phyloP scores from a whole-genome alignment of 2,113 vertebrate genomes.

The Poecile atricapillus region DNA sequence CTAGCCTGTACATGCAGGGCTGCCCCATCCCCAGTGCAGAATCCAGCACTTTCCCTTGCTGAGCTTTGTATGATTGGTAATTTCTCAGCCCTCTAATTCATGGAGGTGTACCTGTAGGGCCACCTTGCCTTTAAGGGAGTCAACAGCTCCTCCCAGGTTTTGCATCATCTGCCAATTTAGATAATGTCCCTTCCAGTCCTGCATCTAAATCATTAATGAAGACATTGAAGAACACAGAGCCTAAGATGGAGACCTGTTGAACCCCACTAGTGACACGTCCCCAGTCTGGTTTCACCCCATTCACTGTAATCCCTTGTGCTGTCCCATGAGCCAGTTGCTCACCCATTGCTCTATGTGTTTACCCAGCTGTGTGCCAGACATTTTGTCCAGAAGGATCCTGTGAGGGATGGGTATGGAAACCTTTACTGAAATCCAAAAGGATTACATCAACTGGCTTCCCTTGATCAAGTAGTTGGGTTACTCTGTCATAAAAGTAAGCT shows the following conservation, averaged over 20 bases:
- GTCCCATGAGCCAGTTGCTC: neutral
- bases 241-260: neutral
- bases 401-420: neutral
- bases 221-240: neutral
- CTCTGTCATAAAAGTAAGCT: neutral
- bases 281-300: neutral
- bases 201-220: neutral
- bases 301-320: neutral
- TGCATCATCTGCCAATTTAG: neutral
- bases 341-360: neutral
- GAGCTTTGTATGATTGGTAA: neutral
- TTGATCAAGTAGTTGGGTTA: too few relatives aligned
- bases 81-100: neutral
- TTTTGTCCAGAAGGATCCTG: neutral
- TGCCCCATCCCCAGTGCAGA: neutral
- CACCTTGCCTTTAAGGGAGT: neutral
- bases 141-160: neutral
- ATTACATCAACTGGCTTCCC: neutral
- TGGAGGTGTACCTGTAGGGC: neutral
- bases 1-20: neutral
- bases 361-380: neutral
- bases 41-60: neutral
- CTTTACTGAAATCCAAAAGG: neutral
- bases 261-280: neutral
- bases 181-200: neutral